Percentiles rank a stretch among this genome's conserved stretches.
phyloP scores from a whole-genome alignment of 2,888 invertebrate species.

The Biston betularia region DNA sequence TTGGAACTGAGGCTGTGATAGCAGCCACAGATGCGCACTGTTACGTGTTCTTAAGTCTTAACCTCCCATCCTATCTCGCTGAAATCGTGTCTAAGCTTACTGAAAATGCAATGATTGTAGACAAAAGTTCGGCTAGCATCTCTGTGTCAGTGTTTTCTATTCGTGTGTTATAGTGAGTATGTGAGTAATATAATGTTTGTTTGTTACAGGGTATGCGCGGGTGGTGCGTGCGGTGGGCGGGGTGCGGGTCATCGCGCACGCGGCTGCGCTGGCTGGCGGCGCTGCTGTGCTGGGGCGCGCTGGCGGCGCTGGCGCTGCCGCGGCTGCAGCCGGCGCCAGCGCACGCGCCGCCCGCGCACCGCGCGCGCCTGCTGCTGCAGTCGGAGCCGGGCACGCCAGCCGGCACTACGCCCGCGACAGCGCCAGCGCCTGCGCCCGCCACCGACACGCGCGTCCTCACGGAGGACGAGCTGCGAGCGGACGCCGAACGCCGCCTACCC shows the following conservation, averaged over 20 bases:
- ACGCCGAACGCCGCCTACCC: constrained; percentile 92
- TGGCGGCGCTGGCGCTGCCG: constrained; percentile 69
- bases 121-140: neutral
- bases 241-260: constrained; percentile 64
- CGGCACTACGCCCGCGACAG: constrained; percentile 40
- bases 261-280: constrained; percentile 75
- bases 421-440: constrained; percentile 52
- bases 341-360: constrained; percentile 49
- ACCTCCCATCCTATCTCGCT: no score
- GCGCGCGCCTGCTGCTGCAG: constrained; percentile 62
- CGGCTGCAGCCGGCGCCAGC: constrained; percentile 60
- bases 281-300: constrained; percentile 75
- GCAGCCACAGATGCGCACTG: neutral
- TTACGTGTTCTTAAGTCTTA: no score
- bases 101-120: no score
- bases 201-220: constrained; percentile 74
- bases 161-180: neutral
- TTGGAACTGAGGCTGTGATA: neutral
- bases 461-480: constrained; percentile 91
- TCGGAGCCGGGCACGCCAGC: constrained; percentile 56
- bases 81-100: no score
- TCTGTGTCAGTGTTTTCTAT: neutral
- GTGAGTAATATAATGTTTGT: constrained; percentile 6
- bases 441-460: constrained; percentile 75
- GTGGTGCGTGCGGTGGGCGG: constrained; percentile 68